Base-by-base conservation (phyloP, 2,888 invertebrate genomes). In the Ichneumoninae sp. region DNA sequence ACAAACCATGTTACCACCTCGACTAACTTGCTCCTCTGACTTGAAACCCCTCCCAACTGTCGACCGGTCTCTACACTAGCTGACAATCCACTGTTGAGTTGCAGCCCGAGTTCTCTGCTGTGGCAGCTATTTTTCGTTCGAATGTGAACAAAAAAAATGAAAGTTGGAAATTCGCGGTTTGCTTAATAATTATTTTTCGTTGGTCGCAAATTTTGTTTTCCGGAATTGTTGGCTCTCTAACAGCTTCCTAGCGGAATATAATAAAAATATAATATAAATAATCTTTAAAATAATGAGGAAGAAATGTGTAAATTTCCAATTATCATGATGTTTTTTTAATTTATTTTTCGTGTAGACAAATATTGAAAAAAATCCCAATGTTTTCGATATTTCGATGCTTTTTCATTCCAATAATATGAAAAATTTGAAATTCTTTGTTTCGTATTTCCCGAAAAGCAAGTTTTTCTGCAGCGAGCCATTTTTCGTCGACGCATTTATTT, bases 1-100 rank as follows among this genome's bases (percentile, higher is more conserved):
- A 54, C 81, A 81, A 76, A 65, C 70, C 54, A 10, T 70, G 36
- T 75, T 75, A 75, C 74, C 62, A 50, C 50, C 50, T 75, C 47
- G 22, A 78, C 44, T 60, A 69, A 50, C 36, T 76, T 65, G 62
- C 22, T 44, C 69, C 19, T 60, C 26, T 26, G n/a, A 44, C 57
- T 69, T 75, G 74, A 13, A 80, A 60, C 44, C 40, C 68, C 80
- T 66, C 44, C 44, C 33, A 69, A 75, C 71, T 44, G 62, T n/a
- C 62, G 10, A 5, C 33, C 22, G 22, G 33, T 47, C 47, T 50
- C 65, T 62, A 30, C 62, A 62, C 30, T 47, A 30, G 19, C 44
- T 30, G 44, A n/a, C n/a, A 72, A 44, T 72, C n/a, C 60, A 6
- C 22, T 26, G 44, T 30, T 30, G 26, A 74, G 40, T 44, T 30